Evolutionary conservation across 1,140 invertebrate species (phyloP).

Genomic region (Mya arenaria): DNA sequence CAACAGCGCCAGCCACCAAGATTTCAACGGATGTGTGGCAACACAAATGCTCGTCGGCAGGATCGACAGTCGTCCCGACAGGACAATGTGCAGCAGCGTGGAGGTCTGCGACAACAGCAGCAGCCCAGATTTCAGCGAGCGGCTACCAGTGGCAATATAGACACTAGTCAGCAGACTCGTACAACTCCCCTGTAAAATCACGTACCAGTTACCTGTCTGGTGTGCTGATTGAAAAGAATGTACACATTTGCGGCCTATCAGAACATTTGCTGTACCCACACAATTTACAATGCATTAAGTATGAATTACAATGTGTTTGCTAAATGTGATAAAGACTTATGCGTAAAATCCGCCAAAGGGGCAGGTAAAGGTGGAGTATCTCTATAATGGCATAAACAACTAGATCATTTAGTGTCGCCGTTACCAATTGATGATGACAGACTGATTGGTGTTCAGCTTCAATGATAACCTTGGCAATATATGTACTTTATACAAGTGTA

Average conservation of each 20-base stretch:
- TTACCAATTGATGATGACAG: slow-evolving; percentile 12
- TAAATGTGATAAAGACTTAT: not conserved
- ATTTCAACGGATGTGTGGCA: no score
- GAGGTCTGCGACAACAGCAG: no score
- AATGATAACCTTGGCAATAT: not conserved
- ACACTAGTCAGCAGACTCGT: no score
- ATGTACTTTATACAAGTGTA: slow-evolving; percentile 24
- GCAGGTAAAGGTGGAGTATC: slow-evolving; percentile 30
- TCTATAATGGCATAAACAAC: slow-evolving; percentile 22
- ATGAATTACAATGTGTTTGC: slow-evolving; percentile 4
- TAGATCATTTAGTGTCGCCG: slow-evolving; percentile 1
- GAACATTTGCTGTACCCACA: slow-evolving; percentile 23
- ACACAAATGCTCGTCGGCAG: no score
- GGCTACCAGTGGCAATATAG: no score
- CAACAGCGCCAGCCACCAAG: no score
- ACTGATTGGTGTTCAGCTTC: slow-evolving; percentile 24
- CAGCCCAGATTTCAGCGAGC: no score
- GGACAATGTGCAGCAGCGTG: no score
- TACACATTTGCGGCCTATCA: slow-evolving; percentile 38
- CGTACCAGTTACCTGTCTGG: no score
- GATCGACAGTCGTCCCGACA: no score
- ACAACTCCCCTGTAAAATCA: no score
- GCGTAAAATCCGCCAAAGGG: not conserved
- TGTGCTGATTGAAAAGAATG: no score
- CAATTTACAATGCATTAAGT: slow-evolving; percentile 12